Evolutionary conservation across 2,113 vertebrate genomes (phyloP), one percentile per base, ranked within the genome.

Genomic region (Rhabdomys dilectus): DNA sequence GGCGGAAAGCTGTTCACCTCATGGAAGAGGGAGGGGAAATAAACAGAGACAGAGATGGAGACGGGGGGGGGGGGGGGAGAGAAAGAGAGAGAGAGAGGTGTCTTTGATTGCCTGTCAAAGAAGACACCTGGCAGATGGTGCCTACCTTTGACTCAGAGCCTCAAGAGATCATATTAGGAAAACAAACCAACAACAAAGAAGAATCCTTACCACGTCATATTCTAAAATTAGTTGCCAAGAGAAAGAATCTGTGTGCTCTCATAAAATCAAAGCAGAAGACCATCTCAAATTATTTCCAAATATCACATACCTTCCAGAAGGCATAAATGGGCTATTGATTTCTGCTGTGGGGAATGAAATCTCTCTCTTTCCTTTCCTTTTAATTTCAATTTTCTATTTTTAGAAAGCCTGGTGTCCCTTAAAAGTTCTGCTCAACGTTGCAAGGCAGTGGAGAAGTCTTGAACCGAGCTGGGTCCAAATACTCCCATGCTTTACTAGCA

Each of bases 301-400:
- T 66, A 68, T n/a, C n/a, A 80, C 58, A 24, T 72, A 45, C 36
- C 78, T 80, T 81, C 91, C 36, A 31, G n/a, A 73, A 48, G 66
- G 24, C 36, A 75, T 56, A 62, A 31, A 51, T 39, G 31, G 48
- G 19, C 24, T 89, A 80, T 85, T 85, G 48, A 72, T 29, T 85
- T 78, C 42, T 70, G 72, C 19, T 85, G 51, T 5, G 70, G 70
- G 31, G 17, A 48, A 51, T 70, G 34, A 88, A 77, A 22, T 70
- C 56, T 48, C 42, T 82, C 31, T 36, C 66, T 29, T 36, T 42
- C 36, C 73, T 29, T 70, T 39, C 26, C 62, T 80, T 91, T 56
- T 81, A 91, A 42, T 91, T 82, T 77, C 56, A 64, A 70, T 78
- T 78, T 48, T 56, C 48, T 68, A 78, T 64, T 93, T 93, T 82